phyloP scores from a whole-genome alignment of 2,888 invertebrate genomes.

The Oligia fasciuncula region DNA sequence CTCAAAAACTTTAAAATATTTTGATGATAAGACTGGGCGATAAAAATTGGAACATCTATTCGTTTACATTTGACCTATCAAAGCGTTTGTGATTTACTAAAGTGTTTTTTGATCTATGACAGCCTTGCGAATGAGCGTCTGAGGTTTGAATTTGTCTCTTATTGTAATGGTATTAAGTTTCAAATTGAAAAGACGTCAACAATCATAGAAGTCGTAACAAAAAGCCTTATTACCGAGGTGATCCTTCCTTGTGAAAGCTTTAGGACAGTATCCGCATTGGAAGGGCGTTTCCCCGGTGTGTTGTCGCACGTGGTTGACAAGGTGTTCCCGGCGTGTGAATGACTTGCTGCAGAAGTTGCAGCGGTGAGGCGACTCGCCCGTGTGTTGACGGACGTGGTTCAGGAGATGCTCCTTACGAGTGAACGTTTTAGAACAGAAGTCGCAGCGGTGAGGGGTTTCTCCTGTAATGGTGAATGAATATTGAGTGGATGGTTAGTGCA shows the following conservation, averaged over 20 bases:
- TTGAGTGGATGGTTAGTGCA: background rate
- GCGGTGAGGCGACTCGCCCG: conserved; percentile 95
- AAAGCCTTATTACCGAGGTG: conserved; percentile 89
- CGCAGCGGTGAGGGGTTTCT: conserved; percentile 94
- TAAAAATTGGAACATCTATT: background rate
- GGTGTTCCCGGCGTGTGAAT: conserved; percentile 96
- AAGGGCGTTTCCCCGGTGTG: conserved; percentile 94
- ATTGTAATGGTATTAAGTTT: background rate
- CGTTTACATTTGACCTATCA: background rate
- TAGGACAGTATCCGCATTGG: conserved; percentile 95
- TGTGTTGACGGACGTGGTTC: conserved; percentile 94
- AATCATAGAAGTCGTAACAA: background rate
- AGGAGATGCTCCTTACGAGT: conserved; percentile 94
- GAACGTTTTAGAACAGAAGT: conserved; percentile 94
- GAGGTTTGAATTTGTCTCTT: background rate
- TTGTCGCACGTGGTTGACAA: conserved; percentile 95
- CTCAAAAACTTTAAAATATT: background rate
- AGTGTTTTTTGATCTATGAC: background rate
- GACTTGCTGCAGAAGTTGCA: conserved; percentile 96
- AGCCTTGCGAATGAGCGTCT: background rate
- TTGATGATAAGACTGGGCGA: background rate
- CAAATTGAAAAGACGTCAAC: background rate
- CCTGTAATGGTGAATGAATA: conserved; percentile 77
- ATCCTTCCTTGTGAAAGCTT: conserved; percentile 96
- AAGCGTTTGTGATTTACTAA: background rate